phyloP scores from a whole-genome alignment of 2,113 vertebrate species.

The Camelus bactrianus region DNA sequence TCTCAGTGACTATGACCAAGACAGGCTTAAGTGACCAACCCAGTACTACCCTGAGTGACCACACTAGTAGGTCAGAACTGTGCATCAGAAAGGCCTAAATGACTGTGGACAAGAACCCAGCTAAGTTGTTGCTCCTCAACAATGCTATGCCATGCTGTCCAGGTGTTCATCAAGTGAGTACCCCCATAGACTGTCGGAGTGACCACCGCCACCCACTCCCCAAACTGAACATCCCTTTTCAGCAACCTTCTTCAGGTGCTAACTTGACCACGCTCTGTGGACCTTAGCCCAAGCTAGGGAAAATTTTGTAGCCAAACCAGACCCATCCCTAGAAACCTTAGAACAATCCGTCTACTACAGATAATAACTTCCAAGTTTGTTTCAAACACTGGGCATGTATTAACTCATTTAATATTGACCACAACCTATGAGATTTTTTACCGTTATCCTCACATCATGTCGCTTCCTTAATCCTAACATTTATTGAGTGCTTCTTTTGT shows the following conservation, averaged over 20 bases:
- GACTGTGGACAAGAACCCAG: neutral
- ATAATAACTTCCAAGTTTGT: neutral
- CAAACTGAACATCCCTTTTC: neutral
- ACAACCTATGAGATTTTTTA: neutral
- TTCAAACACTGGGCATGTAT: neutral
- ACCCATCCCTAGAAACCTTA: neutral
- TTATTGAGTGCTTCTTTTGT: neutral
- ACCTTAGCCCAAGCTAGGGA: neutral
- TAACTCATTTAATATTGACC: neutral
- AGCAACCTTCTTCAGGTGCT: neutral
- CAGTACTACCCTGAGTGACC: neutral
- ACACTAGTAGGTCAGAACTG: neutral
- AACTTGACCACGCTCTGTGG: neutral
- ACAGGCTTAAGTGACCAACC: neutral
- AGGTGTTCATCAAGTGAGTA: neutral
- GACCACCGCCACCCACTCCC: neutral
- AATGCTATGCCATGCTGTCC: neutral
- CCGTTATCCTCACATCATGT: neutral
- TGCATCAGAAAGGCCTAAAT: neutral
- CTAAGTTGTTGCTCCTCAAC: neutral
- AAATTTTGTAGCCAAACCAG: neutral
- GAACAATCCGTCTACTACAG: neutral
- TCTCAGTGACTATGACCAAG: neutral
- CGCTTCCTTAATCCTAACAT: slow-evolving; percentile 6
- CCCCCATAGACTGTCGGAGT: neutral